A percentile compares a stretch with the other conserved stretches of the same genome.
Conservation (phyloP, 2,888 invertebrate species). For the Leptodirus hochenwartii region DNA sequence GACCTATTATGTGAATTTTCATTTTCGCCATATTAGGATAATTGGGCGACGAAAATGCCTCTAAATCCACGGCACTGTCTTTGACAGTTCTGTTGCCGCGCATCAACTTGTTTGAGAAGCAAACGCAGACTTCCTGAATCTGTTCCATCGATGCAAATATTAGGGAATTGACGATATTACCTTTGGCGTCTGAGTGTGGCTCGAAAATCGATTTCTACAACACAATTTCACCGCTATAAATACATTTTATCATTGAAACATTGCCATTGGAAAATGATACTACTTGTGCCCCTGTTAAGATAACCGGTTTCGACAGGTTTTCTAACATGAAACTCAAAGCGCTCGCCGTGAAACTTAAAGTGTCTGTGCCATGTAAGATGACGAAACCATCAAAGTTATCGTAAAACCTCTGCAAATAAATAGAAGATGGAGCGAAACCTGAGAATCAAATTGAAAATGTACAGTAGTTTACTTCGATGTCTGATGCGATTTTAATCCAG, state of each 20-base stretch:
- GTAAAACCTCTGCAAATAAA: conserved; percentile 45
- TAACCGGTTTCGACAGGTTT: conserved; percentile 80
- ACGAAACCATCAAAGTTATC: conserved; percentile 83
- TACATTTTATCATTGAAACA: too few relatives aligned
- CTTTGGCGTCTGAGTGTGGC: conserved; percentile 80
- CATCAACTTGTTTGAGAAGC: conserved; percentile 73
- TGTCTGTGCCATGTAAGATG: conserved; percentile 90
- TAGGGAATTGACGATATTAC: conserved; percentile 80
- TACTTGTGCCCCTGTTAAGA: conserved; percentile 84
- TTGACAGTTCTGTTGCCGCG: conserved; percentile 82
- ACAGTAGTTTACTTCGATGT: conserved; percentile 74
- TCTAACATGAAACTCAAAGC: conserved; percentile 95
- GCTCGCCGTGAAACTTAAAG: conserved; percentile 87
- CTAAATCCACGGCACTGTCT: conserved; percentile 47
- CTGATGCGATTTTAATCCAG: conserved; percentile 76
- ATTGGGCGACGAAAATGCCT: conserved; percentile 80
- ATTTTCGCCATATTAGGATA: conserved; percentile 63
- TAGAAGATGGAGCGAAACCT: too few relatives aligned
- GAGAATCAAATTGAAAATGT: too few relatives aligned
- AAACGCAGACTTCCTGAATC: conserved; percentile 87
- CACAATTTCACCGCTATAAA: too few relatives aligned
- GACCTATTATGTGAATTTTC: too few relatives aligned
- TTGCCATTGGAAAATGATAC: too few relatives aligned
- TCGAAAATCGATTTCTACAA: conserved; percentile 94
- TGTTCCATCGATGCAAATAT: conserved; percentile 75